Conservation (phyloP, 2,113 vertebrate genomes). For the Nestor notabilis region DNA sequence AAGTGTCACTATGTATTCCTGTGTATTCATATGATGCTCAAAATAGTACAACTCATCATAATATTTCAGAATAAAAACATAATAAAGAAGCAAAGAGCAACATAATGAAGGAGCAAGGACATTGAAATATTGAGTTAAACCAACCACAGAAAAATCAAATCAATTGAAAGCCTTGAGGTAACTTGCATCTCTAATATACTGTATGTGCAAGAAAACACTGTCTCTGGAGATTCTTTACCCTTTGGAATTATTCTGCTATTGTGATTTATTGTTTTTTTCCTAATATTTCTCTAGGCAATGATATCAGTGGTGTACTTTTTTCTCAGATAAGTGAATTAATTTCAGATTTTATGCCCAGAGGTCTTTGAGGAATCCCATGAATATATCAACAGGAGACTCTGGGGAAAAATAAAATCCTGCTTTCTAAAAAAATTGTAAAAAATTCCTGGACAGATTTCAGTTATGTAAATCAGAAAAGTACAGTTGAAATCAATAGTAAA, state of each 20-base stretch:
- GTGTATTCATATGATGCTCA: neutral
- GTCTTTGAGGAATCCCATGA: neutral
- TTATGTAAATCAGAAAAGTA: neutral
- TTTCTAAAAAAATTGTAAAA: neutral
- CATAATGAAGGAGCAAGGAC: conserved; percentile 1
- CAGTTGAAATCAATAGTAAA: neutral
- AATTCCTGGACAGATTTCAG: neutral
- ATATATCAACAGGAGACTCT: neutral
- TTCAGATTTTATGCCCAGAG: conserved; percentile 7
- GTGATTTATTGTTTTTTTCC: conserved; percentile 63
- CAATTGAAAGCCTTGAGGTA: conserved; percentile 48
- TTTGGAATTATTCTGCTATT: conserved; percentile 37
- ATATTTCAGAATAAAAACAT: conserved; percentile 13
- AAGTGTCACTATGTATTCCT: neutral
- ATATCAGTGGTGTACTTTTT: neutral
- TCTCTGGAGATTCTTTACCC: conserved; percentile 5
- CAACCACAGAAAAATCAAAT: conserved; percentile 51
- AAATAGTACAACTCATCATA: neutral
- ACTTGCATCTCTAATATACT: conserved; percentile 44
- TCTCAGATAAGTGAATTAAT: conserved; percentile 19
- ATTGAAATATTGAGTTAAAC: conserved; percentile 46
- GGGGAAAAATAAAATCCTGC: neutral
- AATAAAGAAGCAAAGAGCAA: neutral
- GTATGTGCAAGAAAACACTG: neutral
- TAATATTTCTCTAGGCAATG: conserved; percentile 30